Conservation (phyloP, 2,113 vertebrate species). For the Otus sunia region DNA sequence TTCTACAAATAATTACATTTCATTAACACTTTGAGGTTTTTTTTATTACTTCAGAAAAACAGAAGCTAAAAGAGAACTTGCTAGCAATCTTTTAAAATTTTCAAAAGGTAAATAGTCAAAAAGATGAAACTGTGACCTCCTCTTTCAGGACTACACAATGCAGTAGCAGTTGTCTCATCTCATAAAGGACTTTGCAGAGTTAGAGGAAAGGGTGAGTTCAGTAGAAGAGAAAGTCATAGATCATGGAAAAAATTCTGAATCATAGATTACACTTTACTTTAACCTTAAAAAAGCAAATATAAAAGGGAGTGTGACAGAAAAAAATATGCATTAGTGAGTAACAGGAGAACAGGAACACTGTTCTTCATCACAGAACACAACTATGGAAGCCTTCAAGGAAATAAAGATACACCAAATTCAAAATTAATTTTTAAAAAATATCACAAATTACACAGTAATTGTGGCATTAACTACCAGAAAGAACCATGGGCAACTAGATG, state of each 20-base stretch:
- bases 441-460: neutral
- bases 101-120: neutral
- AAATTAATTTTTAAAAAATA: neutral
- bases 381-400: neutral
- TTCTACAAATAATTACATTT: neutral
- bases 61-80: neutral
- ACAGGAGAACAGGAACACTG: neutral
- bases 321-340: neutral
- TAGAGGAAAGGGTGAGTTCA: neutral
- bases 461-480: neutral
- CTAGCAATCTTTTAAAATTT: neutral
- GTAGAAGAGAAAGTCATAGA: neutral
- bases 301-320: neutral
- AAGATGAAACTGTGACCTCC: neutral
- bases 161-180: neutral
- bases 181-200: neutral
- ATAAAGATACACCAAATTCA: neutral
- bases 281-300: neutral
- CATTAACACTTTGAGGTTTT: neutral
- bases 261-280: neutral
- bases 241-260: neutral
- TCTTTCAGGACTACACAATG: neutral
- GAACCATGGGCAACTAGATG: neutral
- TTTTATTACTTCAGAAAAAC: neutral
- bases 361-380: neutral